Evolutionary conservation across 2,797 vertebrate species (phyloP), one percentile per base, ranked within the genome.

Genomic region (Eutrigla gurnardus): DNA sequence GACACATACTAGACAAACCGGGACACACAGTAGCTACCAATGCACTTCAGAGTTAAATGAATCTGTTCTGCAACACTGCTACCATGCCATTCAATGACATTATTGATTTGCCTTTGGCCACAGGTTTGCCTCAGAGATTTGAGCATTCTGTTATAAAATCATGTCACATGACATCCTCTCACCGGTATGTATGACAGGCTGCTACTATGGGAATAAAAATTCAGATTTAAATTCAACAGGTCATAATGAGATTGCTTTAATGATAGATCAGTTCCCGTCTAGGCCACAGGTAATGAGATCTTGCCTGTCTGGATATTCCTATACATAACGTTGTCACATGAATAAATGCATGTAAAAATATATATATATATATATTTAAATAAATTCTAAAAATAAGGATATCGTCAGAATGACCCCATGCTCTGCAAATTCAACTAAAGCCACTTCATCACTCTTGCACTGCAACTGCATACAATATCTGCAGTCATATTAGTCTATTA

Each of bases 21-120:
- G 17, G 57, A 53, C 35, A 65, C 18, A 64, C 9, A 55, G 15
- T 15, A 59, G 53, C 49, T 65, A 40, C 43, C n/a, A 50, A 55
- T 65, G 55, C 17, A 42, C 8, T 40, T 64, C 4, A 50, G 35
- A 49, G 18, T 65, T 39, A 42, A 63, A 62, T 59, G 47, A 4
- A 77, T 69, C 69, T 54, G 55, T 7, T n/a, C 49, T 47, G 52
- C 46, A 62, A 50, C 50, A 71, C 49, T 40, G 46, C 36, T 71
- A 60, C 46, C 42, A 32, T 64, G 54, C 59, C 45, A 49, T 80
- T 82, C 76, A 66, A 80, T 76, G 66, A 25, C 69, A 50, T 65
- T 62, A 79, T 73, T 67, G 75, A 84, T 86, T 84, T 64, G 39
- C n/a, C 59, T 75, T 71, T 75, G 74, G 84, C 57, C 35, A 70